Evolutionary conservation across 2,797 vertebrate species (phyloP), one percentile per base, ranked within the genome.

Genomic region (Acanthiza pusilla): DNA sequence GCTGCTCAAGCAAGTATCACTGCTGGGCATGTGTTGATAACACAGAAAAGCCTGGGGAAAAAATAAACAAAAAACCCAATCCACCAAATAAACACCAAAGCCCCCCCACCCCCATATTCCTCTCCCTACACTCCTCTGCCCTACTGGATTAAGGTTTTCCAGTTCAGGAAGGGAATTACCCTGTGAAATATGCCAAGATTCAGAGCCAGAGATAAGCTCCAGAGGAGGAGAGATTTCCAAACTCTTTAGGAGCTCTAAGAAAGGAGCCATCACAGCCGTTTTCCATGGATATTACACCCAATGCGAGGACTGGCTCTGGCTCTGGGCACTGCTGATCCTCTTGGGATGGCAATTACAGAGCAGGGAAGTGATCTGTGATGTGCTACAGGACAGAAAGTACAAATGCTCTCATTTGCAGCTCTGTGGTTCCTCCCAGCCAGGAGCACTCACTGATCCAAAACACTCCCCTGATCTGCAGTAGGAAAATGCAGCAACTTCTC

Each of bases 391-490:
- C 27, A 21, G 30, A 74, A 43, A n/a, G 21, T 34, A 51, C 70
- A 9, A 5, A 19, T 72, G 63, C 54, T 72, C 50, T 27, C 16
- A 1, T 63, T 21, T 47, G 18, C 48, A 40, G 60, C 48, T 43
- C 21, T 8, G 2, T 34, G 38, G 45, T 5, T 75, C 67, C 83
- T 82, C 62, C 42, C 20, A 72, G 75, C 25, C 61, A 78, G 51
- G 70, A 57, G 20, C 40, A 30, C 38, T 29, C 79, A 45, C 75
- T 29, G 15, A 63, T 11, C n/a, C 29, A 32, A 70, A 65, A 7
- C 9, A 4, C 1, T 5, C 6, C 16, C 0, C 0, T 8, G 19
- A 57, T 15, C 67, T 54, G 58, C 16, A 2, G 5, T 0, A 32
- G 32, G 67, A 62, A 76, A 45, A 73, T 10, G 26, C 29, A 54